Conservation (phyloP, 2,888 invertebrate genomes). For the Cephus nigrinus region DNA sequence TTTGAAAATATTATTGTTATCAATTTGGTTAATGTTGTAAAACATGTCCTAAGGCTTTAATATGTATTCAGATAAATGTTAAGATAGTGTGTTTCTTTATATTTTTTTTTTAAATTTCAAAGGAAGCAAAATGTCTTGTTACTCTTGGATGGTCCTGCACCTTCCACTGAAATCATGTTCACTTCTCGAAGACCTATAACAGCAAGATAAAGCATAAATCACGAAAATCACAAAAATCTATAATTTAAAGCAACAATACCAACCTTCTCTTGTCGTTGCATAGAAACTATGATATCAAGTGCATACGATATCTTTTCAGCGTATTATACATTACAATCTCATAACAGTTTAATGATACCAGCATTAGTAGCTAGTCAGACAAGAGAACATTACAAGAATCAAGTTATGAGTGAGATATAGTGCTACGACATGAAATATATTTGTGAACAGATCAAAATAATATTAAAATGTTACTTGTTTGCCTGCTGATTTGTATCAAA, state of each 20-base stretch:
- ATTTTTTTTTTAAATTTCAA: not conserved
- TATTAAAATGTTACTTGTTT: not conserved
- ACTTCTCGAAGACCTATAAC: conserved; percentile 54
- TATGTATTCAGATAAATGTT: not conserved
- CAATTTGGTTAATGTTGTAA: not conserved
- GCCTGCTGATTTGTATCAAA: not conserved
- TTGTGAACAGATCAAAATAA: not conserved
- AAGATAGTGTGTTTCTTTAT: not conserved
- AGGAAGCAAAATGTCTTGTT: conserved; percentile 40
- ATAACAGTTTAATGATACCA: not conserved
- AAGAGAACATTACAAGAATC: not conserved
- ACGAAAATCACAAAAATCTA: conserved; percentile 41
- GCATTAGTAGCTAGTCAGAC: not conserved
- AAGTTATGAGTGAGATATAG: not conserved
- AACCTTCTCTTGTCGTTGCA: not conserved
- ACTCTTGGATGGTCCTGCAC: conserved; percentile 40
- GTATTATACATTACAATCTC: not conserved
- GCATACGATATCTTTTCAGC: not conserved
- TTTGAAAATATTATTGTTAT: not conserved
- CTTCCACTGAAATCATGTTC: conserved; percentile 51
- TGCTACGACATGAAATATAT: not conserved
- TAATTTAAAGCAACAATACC: not conserved
- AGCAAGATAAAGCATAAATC: conserved; percentile 58
- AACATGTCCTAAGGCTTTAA: not conserved
- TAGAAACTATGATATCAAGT: not conserved